Conservation (phyloP, 2,797 vertebrate genomes). For the Avahi laniger region DNA sequence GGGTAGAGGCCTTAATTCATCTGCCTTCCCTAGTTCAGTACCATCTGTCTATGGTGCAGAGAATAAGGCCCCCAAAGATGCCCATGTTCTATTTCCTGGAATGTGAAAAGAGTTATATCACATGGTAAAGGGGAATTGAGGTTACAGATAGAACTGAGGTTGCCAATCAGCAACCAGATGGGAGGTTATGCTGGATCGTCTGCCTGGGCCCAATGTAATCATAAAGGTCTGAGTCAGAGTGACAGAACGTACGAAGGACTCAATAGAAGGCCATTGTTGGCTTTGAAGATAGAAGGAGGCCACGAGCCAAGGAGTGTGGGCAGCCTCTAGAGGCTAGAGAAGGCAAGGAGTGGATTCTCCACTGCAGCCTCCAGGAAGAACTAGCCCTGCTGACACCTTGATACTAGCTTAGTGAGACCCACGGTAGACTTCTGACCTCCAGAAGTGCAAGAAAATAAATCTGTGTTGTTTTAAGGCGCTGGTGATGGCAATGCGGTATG, state of each 20-base stretch:
- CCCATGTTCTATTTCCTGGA: not conserved
- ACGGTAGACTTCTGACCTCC: not conserved
- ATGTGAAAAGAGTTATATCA: not conserved
- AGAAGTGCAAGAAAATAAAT: not conserved
- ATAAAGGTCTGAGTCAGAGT: not conserved
- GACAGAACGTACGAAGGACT: not conserved
- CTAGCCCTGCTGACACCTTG: not conserved
- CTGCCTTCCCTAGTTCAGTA: not conserved
- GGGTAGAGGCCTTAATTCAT: no score
- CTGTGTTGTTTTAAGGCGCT: not conserved
- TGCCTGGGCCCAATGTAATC: not conserved
- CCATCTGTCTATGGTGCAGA: not conserved
- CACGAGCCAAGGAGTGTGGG: accelerated
- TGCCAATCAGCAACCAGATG: not conserved
- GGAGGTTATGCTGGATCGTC: not conserved
- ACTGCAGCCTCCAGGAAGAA: not conserved
- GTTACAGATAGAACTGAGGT: accelerated
- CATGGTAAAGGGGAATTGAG: not conserved
- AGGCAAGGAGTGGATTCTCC: not conserved
- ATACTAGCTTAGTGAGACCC: not conserved
- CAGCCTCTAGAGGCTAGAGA: not conserved
- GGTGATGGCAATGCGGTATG: not conserved
- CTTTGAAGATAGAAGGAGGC: not conserved
- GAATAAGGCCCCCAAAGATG: not conserved
- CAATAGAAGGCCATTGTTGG: not conserved